Evolutionary conservation across 1,140 invertebrate genomes (phyloP).

Genomic region (Bombus soroeensis): DNA sequence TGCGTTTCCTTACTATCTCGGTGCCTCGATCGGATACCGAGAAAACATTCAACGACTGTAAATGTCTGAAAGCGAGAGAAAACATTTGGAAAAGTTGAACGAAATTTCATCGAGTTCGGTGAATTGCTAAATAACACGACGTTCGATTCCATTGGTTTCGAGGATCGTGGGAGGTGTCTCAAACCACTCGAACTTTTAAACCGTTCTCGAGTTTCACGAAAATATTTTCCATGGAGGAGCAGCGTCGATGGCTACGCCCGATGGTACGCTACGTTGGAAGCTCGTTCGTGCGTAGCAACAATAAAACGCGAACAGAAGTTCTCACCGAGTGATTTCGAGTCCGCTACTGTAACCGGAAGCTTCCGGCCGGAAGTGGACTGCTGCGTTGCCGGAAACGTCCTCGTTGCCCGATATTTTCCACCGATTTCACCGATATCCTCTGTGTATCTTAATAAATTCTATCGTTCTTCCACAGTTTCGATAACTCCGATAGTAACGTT

Average conservation of each 20-base stretch:
- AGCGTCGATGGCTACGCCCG: neutral
- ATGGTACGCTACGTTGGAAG: conserved; percentile 39
- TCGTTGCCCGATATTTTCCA: conserved; percentile 48
- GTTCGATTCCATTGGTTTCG: neutral
- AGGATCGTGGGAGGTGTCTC: neutral
- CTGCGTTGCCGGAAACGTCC: conserved; percentile 63
- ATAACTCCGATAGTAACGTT: neutral
- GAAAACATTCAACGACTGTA: neutral
- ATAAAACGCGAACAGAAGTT: conserved; percentile 68
- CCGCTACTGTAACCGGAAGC: conserved; percentile 48
- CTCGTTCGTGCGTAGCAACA: conserved; percentile 46
- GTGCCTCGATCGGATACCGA: neutral
- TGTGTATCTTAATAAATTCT: conserved; percentile 42
- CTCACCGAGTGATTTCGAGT: conserved; percentile 48
- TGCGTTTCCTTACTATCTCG: neutral
- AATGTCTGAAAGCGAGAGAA: neutral
- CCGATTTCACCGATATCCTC: conserved; percentile 14
- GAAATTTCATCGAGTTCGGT: neutral
- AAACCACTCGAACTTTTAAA: neutral
- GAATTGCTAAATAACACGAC: neutral
- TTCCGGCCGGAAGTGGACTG: conserved; percentile 57
- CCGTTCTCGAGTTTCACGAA: neutral
- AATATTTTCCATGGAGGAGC: neutral
- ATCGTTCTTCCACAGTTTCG: neutral
- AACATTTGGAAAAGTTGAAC: neutral